phyloP scores from a whole-genome alignment of 2,113 vertebrate genomes.

The Hystrix brachyura region DNA sequence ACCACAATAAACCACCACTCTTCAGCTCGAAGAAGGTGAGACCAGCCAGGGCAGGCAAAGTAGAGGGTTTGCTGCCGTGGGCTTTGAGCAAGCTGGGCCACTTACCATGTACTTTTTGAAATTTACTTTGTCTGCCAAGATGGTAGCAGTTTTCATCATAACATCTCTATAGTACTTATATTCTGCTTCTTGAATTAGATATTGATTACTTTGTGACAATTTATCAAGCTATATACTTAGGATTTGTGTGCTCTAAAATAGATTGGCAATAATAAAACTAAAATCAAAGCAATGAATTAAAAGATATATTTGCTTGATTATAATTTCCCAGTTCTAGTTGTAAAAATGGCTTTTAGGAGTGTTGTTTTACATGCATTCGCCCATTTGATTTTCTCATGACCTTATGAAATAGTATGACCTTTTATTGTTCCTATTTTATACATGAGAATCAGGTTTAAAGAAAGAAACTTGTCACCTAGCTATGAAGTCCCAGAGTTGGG shows the following conservation, averaged over 20 bases:
- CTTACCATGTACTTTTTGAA: neutral
- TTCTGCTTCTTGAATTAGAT: neutral
- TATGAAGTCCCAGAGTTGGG: neutral
- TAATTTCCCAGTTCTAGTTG: neutral
- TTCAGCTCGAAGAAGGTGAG: neutral
- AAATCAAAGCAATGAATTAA: neutral
- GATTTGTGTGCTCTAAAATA: constrained; percentile 10
- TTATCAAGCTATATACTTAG: neutral
- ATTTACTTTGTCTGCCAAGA: neutral
- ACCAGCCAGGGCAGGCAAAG: neutral
- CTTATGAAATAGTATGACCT: neutral
- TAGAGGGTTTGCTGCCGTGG: neutral
- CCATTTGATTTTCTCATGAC: neutral
- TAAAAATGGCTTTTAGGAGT: neutral
- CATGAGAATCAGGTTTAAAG: neutral
- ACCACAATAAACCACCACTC: neutral
- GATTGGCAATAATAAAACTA: neutral
- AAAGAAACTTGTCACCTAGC: neutral
- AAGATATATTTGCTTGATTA: neutral
- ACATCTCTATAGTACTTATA: neutral
- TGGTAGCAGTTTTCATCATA: neutral
- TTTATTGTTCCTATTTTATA: neutral
- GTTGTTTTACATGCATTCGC: neutral
- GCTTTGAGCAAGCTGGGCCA: neutral
- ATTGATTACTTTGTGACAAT: constrained; percentile 11